Conservation (phyloP, 2,797 vertebrate genomes). For the Glyptemys insculpta region DNA sequence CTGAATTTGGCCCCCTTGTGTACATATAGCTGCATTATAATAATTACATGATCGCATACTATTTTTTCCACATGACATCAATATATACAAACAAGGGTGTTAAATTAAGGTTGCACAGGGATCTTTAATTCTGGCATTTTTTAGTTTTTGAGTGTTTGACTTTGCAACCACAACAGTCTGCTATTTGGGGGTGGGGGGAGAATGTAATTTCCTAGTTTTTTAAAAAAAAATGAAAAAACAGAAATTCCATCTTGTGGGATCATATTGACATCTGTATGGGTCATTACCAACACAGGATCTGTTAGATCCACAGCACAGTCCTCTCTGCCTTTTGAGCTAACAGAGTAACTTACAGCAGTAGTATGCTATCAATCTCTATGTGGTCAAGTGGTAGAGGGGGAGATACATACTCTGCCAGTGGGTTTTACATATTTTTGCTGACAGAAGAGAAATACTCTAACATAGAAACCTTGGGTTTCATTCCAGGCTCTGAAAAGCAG, state of each 20-base stretch:
- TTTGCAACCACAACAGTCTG: not conserved
- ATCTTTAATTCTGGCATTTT: not conserved
- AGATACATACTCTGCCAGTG: not conserved
- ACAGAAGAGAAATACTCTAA: not conserved
- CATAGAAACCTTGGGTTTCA: not conserved
- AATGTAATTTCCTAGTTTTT: not conserved
- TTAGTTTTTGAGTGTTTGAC: not conserved
- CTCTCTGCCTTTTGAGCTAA: not conserved
- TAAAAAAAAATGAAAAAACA: not conserved
- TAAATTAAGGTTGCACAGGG: not conserved
- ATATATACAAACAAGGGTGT: not conserved
- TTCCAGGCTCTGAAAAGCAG: not conserved
- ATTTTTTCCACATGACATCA: not conserved
- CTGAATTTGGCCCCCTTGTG: not conserved
- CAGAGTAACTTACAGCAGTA: not conserved
- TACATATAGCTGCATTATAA: not conserved
- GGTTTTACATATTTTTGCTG: not conserved
- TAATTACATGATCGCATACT: not conserved
- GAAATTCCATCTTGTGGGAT: not conserved
- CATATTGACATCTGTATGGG: not conserved
- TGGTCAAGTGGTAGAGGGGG: not conserved
- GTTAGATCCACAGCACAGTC: not conserved
- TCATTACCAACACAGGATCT: not conserved
- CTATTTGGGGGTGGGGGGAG: not conserved
- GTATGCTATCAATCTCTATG: not conserved